A percentile compares a stretch with the other conserved stretches of the same genome.
Evolutionary conservation across 1,140 invertebrate genomes (phyloP).

Genomic region (Wasmannia auropunctata): DNA sequence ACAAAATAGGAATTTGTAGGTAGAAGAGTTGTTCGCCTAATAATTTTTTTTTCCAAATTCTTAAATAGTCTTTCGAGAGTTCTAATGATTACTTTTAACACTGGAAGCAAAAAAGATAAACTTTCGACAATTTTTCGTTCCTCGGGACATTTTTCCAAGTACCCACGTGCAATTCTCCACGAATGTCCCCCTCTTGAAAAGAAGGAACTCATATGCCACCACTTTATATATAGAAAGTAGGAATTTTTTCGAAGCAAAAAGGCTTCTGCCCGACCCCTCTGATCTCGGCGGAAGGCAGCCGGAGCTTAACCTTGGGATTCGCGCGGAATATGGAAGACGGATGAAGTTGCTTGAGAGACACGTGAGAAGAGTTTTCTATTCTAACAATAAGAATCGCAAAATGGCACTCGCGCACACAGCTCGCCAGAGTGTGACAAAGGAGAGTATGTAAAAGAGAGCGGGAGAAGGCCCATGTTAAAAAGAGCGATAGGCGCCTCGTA

Average conservation of each 20-base stretch:
- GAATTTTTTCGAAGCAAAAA: background rate
- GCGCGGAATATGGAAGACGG: background rate
- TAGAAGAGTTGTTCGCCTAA: background rate
- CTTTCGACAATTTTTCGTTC: background rate
- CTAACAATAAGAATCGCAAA: slow-evolving; percentile 4
- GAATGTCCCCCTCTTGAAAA: background rate
- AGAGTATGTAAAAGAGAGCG: background rate
- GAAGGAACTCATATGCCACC: background rate
- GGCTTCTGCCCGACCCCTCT: background rate
- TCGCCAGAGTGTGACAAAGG: background rate
- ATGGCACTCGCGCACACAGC: background rate
- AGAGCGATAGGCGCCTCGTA: background rate
- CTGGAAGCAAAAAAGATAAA: background rate
- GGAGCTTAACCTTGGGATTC: background rate
- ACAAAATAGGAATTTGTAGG: background rate
- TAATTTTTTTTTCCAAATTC: background rate
- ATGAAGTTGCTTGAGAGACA: background rate
- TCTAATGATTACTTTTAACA: background rate
- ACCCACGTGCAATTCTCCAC: background rate
- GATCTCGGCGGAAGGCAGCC: background rate
- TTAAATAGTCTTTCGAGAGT: background rate
- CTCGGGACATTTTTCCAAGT: background rate
- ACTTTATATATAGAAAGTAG: background rate
- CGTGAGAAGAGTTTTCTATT: slow-evolving; percentile 26
- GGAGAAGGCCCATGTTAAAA: background rate